Conservation (phyloP, 2,113 vertebrate species). For the Cryptotis parvus region DNA sequence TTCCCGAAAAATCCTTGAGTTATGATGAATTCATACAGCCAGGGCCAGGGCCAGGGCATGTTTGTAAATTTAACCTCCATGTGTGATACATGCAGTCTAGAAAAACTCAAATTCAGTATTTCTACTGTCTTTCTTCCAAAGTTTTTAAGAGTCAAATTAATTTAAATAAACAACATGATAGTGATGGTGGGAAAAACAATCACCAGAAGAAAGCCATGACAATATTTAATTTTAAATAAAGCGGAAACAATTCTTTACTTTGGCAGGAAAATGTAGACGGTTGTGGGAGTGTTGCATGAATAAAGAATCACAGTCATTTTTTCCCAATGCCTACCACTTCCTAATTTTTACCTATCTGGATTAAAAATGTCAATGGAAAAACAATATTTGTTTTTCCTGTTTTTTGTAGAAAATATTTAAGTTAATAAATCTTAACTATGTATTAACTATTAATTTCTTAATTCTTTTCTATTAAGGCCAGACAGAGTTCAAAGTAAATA, state of each 20-base stretch:
- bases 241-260: not conserved
- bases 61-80: no score
- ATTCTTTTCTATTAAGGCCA: not conserved
- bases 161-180: not conserved
- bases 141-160: not conserved
- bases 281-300: no score
- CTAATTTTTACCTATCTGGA: not conserved
- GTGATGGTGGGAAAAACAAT: not conserved
- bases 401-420: not conserved
- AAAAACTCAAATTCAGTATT: not conserved
- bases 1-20: not conserved
- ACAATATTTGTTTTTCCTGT: not conserved
- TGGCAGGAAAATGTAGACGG: not conserved
- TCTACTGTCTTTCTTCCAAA: not conserved
- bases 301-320: not conserved
- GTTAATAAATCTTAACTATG: no score
- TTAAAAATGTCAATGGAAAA: not conserved
- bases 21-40: not conserved
- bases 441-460: no score
- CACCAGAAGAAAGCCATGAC: not conserved
- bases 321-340: not conserved
- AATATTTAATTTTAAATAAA: not conserved
- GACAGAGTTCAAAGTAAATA: not conserved
- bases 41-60: no score
- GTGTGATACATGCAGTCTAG: not conserved